Conservation (phyloP, 2,888 invertebrate genomes). For the Nemurella pictetii region DNA sequence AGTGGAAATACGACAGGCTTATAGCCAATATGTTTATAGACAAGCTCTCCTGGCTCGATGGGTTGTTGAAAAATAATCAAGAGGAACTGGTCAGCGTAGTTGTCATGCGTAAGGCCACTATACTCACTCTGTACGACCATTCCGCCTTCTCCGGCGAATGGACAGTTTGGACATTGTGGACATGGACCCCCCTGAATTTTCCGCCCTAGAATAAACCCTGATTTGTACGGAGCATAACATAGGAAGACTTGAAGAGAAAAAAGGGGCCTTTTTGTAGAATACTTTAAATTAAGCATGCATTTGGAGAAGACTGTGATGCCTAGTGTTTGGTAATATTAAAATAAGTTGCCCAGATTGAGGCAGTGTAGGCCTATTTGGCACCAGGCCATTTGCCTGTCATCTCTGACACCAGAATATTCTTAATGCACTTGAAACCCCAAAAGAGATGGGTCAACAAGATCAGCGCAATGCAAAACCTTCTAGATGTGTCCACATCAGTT, state of each 20-base stretch:
- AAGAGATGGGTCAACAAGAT: neutral
- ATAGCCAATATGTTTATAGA: neutral
- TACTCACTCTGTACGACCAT: constrained; percentile 54
- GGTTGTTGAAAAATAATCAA: neutral
- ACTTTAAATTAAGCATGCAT: neutral
- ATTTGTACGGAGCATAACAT: constrained; percentile 42
- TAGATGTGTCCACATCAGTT: neutral
- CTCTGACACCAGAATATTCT: neutral
- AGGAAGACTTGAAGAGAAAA: constrained; percentile 13
- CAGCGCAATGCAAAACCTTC: neutral
- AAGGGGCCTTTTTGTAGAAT: neutral
- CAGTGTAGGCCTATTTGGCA: neutral
- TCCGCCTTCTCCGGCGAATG: constrained; percentile 55
- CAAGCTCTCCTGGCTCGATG: neutral
- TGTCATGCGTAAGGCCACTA: constrained; percentile 39
- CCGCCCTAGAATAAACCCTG: constrained; percentile 58
- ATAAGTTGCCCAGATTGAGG: neutral
- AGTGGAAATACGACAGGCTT: neutral
- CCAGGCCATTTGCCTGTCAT: neutral
- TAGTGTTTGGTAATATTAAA: neutral
- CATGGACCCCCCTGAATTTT: constrained; percentile 59
- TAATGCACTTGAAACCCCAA: neutral
- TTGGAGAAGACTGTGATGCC: constrained; percentile 1
- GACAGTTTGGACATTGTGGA: constrained; percentile 55
- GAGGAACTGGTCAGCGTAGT: neutral